These are phyloP conservation scores for Scomber scombrus DNA, from an alignment of 2,113 vertebrate genomes.

Conservation along the genomic window DNA sequence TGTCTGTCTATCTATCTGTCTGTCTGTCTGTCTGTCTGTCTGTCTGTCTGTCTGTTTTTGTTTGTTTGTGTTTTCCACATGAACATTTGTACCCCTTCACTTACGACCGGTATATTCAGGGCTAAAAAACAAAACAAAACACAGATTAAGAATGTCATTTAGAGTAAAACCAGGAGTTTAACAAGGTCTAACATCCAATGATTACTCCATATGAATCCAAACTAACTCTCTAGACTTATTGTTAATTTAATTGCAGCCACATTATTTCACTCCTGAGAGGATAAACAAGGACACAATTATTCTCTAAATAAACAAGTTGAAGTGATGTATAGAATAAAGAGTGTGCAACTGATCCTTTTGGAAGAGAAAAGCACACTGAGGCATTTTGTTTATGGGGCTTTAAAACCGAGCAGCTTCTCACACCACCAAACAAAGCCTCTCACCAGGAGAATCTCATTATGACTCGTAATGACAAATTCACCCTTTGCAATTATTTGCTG, in stretches of 20 bases:
- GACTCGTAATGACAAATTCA: conserved; percentile 83
- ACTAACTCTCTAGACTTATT: conserved; percentile 46
- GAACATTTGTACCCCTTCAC: conserved; percentile 2
- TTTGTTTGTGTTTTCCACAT: conserved; percentile 2
- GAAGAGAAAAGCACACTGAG: conserved; percentile 61
- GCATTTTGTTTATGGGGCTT: conserved; percentile 81
- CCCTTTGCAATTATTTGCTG: conserved; percentile 82
- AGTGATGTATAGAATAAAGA: conserved; percentile 75
- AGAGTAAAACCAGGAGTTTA: conserved; percentile 40
- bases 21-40: too few relatives aligned
- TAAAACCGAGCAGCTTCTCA: conserved; percentile 72
- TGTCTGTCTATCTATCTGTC: too few relatives aligned
- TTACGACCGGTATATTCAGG: background rate
- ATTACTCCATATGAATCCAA: conserved; percentile 45
- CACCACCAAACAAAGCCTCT: conserved; percentile 74
- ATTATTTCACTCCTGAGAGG: conserved; percentile 62
- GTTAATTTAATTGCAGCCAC: conserved; percentile 61
- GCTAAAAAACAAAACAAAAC: conserved; percentile 29
- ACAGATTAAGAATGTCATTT: conserved; percentile 24
- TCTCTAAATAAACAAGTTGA: conserved; percentile 65
- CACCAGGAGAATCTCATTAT: conserved; percentile 82
- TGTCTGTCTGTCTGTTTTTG: too few relatives aligned
- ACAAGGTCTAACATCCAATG: conserved; percentile 38
- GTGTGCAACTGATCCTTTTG: conserved; percentile 62
- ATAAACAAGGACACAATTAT: conserved; percentile 71